A percentile compares a stretch with the other conserved stretches of the same genome.
phyloP scores from a whole-genome alignment of 1,140 invertebrate species.

The Ceratina japonica region DNA sequence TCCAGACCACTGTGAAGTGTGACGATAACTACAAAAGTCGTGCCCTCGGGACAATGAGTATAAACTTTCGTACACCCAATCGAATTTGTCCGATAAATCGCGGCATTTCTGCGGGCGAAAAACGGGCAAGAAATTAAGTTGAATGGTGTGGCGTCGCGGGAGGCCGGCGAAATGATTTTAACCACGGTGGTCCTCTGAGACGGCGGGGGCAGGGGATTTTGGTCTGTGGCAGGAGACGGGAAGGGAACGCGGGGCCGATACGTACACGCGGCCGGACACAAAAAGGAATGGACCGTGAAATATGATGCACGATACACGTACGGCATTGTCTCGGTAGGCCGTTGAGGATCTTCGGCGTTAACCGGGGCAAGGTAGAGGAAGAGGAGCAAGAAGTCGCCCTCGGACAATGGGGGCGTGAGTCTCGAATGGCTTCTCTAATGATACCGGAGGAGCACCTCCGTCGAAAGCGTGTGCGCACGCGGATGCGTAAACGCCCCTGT shows the following conservation, averaged over 20 bases:
- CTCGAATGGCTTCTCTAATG: slow-evolving; percentile 69
- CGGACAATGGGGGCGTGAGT: slow-evolving; percentile 67
- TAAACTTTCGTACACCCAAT: not conserved
- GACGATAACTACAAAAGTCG: too few relatives aligned
- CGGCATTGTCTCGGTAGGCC: slow-evolving; percentile 66
- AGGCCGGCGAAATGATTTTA: slow-evolving; percentile 50
- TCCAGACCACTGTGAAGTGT: too few relatives aligned
- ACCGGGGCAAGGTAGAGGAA: slow-evolving; percentile 22
- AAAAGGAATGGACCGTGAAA: slow-evolving; percentile 68
- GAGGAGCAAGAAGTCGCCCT: slow-evolving; percentile 55
- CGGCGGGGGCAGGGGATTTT: slow-evolving; percentile 39
- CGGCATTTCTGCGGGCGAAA: slow-evolving; percentile 8
- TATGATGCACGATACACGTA: slow-evolving; percentile 68
- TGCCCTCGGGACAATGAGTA: too few relatives aligned
- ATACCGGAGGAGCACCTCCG: slow-evolving; percentile 58
- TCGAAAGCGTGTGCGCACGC: slow-evolving; percentile 22
- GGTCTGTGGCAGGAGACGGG: slow-evolving; percentile 22
- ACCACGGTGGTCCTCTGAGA: slow-evolving; percentile 53
- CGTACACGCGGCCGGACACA: slow-evolving; percentile 36
- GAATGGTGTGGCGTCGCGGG: slow-evolving; percentile 38
- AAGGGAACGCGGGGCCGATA: slow-evolving; percentile 17
- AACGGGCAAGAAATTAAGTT: slow-evolving; percentile 27
- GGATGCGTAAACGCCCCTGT: not conserved
- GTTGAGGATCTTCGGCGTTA: slow-evolving; percentile 44
- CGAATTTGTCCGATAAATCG: slow-evolving; percentile 12